Base-by-base conservation (phyloP, 2,888 invertebrate genomes). In the Julus scanicus region DNA sequence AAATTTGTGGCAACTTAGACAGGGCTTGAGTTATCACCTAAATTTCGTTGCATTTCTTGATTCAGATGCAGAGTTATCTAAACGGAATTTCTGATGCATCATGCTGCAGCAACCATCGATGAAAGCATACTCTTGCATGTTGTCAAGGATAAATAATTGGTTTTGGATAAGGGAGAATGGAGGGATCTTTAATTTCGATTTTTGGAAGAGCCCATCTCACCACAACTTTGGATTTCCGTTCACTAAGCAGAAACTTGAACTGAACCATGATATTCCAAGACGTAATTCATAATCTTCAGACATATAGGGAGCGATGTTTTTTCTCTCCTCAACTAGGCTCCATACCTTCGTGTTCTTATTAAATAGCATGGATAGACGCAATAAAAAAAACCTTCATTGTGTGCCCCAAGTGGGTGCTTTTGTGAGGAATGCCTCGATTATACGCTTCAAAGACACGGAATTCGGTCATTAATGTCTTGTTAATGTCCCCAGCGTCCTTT, bases 391-490 rank as follows among this genome's bases (percentile, higher is more conserved):
- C n/a, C 63, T n/a, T 20, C 20, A 63, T 63, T 63, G 63, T 63
- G 4, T n/a, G 63, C 20, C 63, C 63, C 63, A 63, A 63, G 63
- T 63, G 63, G 63, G 63, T 63, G 63, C 63, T 63, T 63, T 63
- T 20, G 20, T 63, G 63, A 63, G 20, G 63, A 63, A 63, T 63
- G 63, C 63, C 63, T 63, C 63, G 63, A 63, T 63, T 63, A 63
- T 63, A 63, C 63, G 63, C 63, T 63, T 20, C 63, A 20, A 63
- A 63, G 63, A 63, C 63, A 63, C 63, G 63, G 63, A 63, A 63
- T 63, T 63, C 63, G 63, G 20, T 63, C 63, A 63, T 63, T 63
- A 63, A 20, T 63, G 63, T 63, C 63, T 20, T 20, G 20, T n/a
- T 63, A 63, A 63, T 20, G 63, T 63, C 20, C 63, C 63, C 9